Conservation (phyloP, 2,113 vertebrate species). For the Lethenteron camtschaticum region DNA sequence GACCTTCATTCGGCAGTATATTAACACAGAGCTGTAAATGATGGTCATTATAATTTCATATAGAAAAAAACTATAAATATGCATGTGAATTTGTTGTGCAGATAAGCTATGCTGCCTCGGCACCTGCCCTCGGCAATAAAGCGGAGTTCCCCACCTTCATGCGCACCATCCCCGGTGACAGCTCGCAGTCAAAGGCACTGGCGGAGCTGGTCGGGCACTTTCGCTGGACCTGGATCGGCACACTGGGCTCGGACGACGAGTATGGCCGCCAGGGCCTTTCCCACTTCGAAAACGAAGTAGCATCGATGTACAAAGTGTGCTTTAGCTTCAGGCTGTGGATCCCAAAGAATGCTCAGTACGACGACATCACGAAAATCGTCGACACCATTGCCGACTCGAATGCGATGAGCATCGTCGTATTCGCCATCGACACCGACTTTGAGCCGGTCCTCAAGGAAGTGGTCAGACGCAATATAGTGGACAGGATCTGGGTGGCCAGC, state of each 20-base stretch:
- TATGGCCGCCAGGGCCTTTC: constrained; percentile 27
- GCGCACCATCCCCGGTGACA: constrained; percentile 36
- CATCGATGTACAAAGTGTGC: constrained; percentile 24
- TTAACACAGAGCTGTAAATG: neutral
- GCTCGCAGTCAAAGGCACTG: constrained; percentile 30
- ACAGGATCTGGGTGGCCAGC: constrained; percentile 29
- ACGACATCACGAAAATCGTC: constrained; percentile 18
- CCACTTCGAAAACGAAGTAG: constrained; percentile 22
- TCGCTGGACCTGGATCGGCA: constrained; percentile 40
- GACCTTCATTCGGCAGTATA: neutral
- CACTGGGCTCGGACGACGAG: constrained; percentile 24
- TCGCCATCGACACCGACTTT: constrained; percentile 31
- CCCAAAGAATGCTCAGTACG: constrained; percentile 21
- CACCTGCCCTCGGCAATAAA: constrained; percentile 30
- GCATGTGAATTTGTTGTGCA: constrained; percentile 12
- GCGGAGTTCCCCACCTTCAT: constrained; percentile 31
- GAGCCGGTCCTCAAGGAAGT: constrained; percentile 22
- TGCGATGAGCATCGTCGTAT: constrained; percentile 29
- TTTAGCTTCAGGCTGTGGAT: constrained; percentile 25
- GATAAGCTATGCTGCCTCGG: constrained; percentile 39
- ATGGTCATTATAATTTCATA: neutral
- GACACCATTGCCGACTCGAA: constrained; percentile 22
- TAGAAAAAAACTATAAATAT: neutral
- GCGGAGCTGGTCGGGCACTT: constrained; percentile 27
- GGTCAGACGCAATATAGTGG: constrained; percentile 20